phyloP scores from a whole-genome alignment of 1,140 invertebrate genomes.

The Micrasema longulum region DNA sequence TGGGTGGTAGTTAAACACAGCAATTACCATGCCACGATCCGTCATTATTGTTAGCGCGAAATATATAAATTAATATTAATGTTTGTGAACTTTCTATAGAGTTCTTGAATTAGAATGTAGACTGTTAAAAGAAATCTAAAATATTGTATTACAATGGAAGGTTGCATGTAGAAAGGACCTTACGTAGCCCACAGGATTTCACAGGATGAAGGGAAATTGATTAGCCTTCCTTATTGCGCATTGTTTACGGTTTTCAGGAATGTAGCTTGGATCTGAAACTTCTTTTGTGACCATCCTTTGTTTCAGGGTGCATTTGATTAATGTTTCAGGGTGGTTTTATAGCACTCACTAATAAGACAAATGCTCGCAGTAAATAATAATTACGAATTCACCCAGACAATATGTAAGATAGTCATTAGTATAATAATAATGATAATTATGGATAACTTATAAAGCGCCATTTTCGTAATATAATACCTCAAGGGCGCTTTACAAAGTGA shows the following conservation, averaged over 20 bases:
- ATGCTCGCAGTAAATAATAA: neutral
- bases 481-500: too few species aligned
- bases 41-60: too few species aligned
- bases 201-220: constrained; percentile 20
- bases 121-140: constrained; percentile 6
- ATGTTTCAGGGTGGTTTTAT: neutral
- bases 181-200: neutral
- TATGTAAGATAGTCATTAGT: too few species aligned
- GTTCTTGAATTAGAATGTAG: too few species aligned
- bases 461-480: too few species aligned
- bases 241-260: neutral
- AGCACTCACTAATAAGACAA: neutral
- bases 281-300: neutral
- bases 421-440: too few species aligned
- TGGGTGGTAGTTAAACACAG: too few species aligned
- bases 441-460: too few species aligned
- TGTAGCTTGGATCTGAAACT: neutral
- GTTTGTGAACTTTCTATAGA: too few species aligned
- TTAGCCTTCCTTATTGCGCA: constrained; percentile 19
- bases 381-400: too few species aligned
- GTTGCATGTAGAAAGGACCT: neutral
- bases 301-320: neutral
- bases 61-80: too few species aligned
- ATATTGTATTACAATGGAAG: neutral
- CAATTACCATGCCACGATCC: too few species aligned